Percentiles rank a stretch among this genome's conserved stretches.
Evolutionary conservation across 2,888 invertebrate genomes (phyloP).

Genomic region (Latrodectus hesperus): DNA sequence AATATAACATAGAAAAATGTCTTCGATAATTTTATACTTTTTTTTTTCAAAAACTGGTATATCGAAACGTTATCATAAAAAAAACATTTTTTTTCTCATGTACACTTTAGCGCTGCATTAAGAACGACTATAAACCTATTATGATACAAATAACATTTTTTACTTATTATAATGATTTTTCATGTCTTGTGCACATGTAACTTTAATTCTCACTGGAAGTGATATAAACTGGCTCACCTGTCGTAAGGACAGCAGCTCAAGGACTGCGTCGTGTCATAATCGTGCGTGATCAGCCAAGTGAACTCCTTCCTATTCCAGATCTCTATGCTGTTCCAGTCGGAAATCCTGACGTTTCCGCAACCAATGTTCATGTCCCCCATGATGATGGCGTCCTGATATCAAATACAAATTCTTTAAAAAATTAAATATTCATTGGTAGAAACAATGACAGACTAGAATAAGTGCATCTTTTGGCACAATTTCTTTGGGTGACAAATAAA

Average conservation of each 20-base stretch:
- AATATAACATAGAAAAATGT: too few relatives aligned
- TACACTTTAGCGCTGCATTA: neutral
- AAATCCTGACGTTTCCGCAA: constrained; percentile 64
- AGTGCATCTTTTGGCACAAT: too few relatives aligned
- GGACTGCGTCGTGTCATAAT: constrained; percentile 63
- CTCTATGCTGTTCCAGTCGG: constrained; percentile 67
- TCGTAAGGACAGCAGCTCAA: constrained; percentile 65
- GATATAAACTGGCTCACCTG: constrained; percentile 41
- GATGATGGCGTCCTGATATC: constrained; percentile 63
- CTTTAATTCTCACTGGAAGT: neutral
- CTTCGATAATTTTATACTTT: too few relatives aligned
- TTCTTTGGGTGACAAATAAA: too few relatives aligned
- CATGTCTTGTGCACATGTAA: too few relatives aligned
- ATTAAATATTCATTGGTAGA: too few relatives aligned
- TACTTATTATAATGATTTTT: too few relatives aligned
- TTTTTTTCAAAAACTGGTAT: too few relatives aligned
- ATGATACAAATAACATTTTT: too few relatives aligned
- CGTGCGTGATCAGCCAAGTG: constrained; percentile 67
- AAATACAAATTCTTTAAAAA: neutral
- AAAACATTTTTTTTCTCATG: neutral
- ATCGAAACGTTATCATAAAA: too few relatives aligned
- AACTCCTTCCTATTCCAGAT: constrained; percentile 64
- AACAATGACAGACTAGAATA: too few relatives aligned
- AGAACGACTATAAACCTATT: too few relatives aligned
- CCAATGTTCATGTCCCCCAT: constrained; percentile 70